phyloP scores from a whole-genome alignment of 1,140 invertebrate species.

The Brachionus koreanus region DNA sequence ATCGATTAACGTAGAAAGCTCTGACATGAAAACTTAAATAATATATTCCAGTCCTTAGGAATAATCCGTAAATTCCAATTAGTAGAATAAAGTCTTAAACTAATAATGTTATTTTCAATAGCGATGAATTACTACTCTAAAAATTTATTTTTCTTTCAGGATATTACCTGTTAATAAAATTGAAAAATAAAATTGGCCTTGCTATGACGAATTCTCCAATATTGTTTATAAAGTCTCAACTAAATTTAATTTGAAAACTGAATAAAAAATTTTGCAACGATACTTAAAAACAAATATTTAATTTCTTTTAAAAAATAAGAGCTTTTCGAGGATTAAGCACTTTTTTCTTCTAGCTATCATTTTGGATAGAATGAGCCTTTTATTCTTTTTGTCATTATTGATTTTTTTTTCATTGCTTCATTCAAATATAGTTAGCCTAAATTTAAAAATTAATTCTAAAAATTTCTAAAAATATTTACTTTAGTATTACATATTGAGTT shows the following conservation, averaged over 20 bases:
- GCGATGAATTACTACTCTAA: neutral
- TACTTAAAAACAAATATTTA: neutral
- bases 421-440: neutral
- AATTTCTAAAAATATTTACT: too few relatives aligned
- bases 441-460: neutral
- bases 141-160: neutral
- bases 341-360: neutral
- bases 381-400: neutral
- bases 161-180: neutral
- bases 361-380: neutral
- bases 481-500: too few relatives aligned
- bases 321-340: neutral
- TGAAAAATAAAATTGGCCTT: neutral
- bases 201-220: neutral
- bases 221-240: neutral
- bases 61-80: neutral
- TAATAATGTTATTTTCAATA: neutral
- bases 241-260: neutral
- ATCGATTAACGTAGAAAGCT: neutral
- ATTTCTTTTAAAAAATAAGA: too few relatives aligned
- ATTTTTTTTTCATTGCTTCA: neutral
- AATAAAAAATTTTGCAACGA: neutral
- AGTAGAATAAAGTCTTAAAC: neutral
- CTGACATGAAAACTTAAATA: neutral
- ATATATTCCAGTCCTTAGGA: neutral